These are phyloP conservation scores for Diorhabda carinulata DNA, from an alignment of 1,140 invertebrate species.

Conservation along the genomic window DNA sequence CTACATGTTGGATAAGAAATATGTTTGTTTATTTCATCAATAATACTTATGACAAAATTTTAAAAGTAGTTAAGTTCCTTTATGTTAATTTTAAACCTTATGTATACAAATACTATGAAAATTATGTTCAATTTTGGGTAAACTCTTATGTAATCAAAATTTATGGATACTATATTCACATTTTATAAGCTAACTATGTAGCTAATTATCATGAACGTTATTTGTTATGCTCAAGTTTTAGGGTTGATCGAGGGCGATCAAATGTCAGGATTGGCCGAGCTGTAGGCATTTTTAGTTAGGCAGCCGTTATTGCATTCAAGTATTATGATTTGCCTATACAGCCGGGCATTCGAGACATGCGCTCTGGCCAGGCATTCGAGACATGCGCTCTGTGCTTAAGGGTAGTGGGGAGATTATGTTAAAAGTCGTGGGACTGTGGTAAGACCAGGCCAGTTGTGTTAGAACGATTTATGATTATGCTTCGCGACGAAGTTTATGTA, in stretches of 20 bases:
- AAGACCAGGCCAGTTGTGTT: no score
- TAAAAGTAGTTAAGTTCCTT: background rate
- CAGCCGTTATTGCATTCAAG: no score
- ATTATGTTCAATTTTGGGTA: background rate
- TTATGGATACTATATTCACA: background rate
- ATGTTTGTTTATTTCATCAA: background rate
- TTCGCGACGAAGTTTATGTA: no score
- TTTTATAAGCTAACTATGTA: background rate
- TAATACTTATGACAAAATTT: background rate
- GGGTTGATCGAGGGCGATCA: slow-evolving; percentile 11
- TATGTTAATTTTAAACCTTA: background rate
- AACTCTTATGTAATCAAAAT: background rate
- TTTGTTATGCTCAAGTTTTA: no score
- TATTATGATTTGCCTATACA: no score
- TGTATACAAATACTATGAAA: background rate
- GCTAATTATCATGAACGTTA: no score
- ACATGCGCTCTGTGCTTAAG: no score
- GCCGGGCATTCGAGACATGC: no score
- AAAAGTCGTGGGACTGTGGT: no score
- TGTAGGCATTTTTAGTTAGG: slow-evolving; percentile 3
- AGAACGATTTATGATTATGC: no score
- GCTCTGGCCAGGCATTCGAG: no score
- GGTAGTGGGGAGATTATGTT: no score
- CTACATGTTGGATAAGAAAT: background rate
- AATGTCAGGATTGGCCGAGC: slow-evolving; percentile 12